These are phyloP conservation scores for Crotalus helleri DNA, from an alignment of 2,113 vertebrate genomes.

Conservation along the genomic window DNA sequence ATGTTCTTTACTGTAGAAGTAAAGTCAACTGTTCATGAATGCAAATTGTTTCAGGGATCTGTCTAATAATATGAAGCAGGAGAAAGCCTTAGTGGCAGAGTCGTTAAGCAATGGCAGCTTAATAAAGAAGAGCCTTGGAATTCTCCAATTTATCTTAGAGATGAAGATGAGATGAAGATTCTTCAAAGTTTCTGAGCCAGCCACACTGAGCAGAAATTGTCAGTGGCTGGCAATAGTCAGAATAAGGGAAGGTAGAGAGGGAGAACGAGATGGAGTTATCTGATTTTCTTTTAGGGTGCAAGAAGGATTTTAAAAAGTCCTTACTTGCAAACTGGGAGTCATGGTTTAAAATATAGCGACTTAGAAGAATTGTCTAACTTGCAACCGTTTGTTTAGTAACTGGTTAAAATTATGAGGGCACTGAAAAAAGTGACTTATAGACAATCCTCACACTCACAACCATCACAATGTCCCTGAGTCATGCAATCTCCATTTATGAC, in stretches of 20 bases:
- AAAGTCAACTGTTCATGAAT: background rate
- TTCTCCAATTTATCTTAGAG: background rate
- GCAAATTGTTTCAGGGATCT: background rate
- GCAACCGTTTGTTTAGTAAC: background rate
- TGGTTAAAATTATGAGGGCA: background rate
- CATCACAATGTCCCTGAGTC: background rate
- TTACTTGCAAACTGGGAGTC: background rate
- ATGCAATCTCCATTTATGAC: background rate
- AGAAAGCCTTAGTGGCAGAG: background rate
- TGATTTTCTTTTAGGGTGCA: background rate
- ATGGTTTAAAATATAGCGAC: background rate
- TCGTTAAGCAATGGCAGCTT: background rate
- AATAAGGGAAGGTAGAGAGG: background rate
- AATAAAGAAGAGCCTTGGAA: background rate
- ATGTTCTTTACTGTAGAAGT: background rate
- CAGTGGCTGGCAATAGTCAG: background rate
- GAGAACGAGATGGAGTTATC: background rate
- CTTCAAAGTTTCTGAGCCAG: background rate
- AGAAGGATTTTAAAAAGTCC: background rate
- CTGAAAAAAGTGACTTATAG: background rate
- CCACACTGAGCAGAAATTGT: background rate
- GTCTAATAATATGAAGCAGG: background rate
- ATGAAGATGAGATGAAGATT: background rate
- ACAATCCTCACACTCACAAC: background rate
- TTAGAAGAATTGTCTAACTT: background rate